A percentile compares a stretch with the other conserved stretches of the same genome.
phyloP scores from a whole-genome alignment of 2,113 vertebrate species.

The Aix galericulata region DNA sequence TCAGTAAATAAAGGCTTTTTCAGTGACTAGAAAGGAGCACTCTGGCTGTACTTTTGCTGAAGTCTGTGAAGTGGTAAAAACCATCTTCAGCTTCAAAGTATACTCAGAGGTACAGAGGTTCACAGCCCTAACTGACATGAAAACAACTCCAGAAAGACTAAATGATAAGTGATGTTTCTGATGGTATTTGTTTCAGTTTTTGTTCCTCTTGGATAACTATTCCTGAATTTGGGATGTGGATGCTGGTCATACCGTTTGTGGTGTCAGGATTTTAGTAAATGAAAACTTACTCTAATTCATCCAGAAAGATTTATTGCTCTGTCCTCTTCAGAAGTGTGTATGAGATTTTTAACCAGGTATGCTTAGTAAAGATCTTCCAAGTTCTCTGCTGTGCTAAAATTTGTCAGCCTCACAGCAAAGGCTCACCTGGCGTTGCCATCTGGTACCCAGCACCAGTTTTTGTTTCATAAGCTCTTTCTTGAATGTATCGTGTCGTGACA shows the following conservation, averaged over 20 bases:
- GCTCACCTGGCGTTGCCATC: fast-evolving
- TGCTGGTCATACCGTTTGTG: neutral
- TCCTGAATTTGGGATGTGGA: neutral
- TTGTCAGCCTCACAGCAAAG: neutral
- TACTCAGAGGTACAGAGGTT: neutral
- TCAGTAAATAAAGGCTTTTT: neutral
- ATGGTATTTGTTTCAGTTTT: neutral
- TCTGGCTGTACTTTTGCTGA: neutral
- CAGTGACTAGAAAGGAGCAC: neutral
- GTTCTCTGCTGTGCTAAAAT: neutral
- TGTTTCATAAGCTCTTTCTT: neutral
- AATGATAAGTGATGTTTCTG: neutral
- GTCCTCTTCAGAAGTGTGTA: neutral
- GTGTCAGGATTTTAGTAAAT: neutral
- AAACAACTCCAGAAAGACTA: neutral
- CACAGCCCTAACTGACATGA: neutral
- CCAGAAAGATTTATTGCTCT: neutral
- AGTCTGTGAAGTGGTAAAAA: neutral
- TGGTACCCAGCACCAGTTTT: neutral
- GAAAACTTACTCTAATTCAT: neutral
- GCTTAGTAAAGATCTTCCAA: neutral
- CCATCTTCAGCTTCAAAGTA: fast-evolving
- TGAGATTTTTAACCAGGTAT: neutral
- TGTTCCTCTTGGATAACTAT: neutral
- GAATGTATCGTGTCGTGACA: neutral